Conservation (phyloP, 2,113 vertebrate genomes). For the Paramisgurnus dabryanus region DNA sequence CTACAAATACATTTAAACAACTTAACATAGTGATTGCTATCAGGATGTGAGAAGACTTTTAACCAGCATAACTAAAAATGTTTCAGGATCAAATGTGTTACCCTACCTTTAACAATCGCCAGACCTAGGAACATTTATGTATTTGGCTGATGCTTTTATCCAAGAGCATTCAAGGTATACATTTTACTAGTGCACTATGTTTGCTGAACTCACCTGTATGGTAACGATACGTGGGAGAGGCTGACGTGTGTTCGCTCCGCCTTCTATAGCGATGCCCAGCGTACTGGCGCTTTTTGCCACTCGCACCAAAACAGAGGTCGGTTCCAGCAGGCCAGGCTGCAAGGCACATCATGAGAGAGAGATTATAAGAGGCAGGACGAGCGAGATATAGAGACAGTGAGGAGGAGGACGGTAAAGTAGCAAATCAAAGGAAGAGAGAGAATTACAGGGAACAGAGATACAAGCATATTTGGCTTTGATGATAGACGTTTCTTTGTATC, state of each 20-base stretch:
- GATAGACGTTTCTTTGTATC: slow-evolving; percentile 2
- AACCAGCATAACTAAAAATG: too few relatives aligned
- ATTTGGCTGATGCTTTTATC: too few relatives aligned
- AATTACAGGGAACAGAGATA: slow-evolving; percentile 23
- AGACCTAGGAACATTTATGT: too few relatives aligned
- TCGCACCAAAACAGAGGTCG: slow-evolving; percentile 86
- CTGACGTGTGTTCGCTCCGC: slow-evolving; percentile 95
- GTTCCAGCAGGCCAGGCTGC: slow-evolving; percentile 92
- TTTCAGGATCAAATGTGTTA: too few relatives aligned
- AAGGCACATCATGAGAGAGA: slow-evolving; percentile 27
- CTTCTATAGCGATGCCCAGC: slow-evolving; percentile 95
- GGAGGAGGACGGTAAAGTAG: slow-evolving; percentile 4
- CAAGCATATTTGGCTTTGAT: slow-evolving; percentile 29
- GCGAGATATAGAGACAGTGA: background rate
- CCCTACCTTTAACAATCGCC: too few relatives aligned
- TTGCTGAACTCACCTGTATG: slow-evolving; percentile 83
- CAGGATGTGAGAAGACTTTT: too few relatives aligned
- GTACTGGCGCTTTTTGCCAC: slow-evolving; percentile 90
- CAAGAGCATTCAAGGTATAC: too few relatives aligned
- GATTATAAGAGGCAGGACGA: background rate
- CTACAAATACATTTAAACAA: too few relatives aligned
- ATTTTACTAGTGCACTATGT: too few relatives aligned
- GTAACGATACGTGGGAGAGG: slow-evolving; percentile 96
- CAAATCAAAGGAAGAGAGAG: slow-evolving; percentile 22
- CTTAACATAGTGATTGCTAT: too few relatives aligned